Evolutionary conservation across 2,888 invertebrate genomes (phyloP).

Genomic region (Mamestra brassicae): DNA sequence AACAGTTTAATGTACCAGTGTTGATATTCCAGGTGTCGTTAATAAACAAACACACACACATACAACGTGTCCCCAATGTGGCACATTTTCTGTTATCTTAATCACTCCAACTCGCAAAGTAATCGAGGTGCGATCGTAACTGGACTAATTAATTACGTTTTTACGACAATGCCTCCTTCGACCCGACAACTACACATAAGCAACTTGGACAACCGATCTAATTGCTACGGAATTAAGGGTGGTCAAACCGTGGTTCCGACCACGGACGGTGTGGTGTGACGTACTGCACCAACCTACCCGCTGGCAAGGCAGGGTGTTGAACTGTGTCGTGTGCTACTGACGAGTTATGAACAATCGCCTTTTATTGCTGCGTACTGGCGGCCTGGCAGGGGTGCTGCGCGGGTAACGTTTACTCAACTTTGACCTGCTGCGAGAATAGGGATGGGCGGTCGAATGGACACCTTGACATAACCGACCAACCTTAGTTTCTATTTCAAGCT

Average conservation of each 20-base stretch:
- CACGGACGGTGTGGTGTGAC: no score
- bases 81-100: constrained; percentile 32
- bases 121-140: constrained; percentile 42
- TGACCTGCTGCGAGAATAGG: constrained; percentile 4
- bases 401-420: constrained; percentile 8
- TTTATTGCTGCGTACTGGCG: constrained; percentile 30
- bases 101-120: constrained; percentile 35
- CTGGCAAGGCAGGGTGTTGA: constrained; percentile 18
- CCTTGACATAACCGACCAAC: not conserved
- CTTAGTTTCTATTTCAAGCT: not conserved
- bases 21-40: constrained; percentile 8
- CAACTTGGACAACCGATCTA: not conserved
- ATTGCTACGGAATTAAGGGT: not conserved
- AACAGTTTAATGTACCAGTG: not conserved
- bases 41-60: constrained; percentile 7
- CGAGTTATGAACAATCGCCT: constrained; percentile 29
- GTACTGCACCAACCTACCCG: not conserved
- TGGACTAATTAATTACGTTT: constrained; percentile 61
- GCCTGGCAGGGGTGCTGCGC: constrained; percentile 10
- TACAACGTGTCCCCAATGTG: constrained; percentile 2
- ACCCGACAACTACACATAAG: not conserved
- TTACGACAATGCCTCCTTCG: constrained; percentile 41
- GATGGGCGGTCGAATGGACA: not conserved
- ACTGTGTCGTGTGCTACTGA: constrained; percentile 37
- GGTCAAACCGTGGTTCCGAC: not conserved